Base-by-base conservation (phyloP, 2,797 vertebrate species). In the Cynopterus sphinx region DNA sequence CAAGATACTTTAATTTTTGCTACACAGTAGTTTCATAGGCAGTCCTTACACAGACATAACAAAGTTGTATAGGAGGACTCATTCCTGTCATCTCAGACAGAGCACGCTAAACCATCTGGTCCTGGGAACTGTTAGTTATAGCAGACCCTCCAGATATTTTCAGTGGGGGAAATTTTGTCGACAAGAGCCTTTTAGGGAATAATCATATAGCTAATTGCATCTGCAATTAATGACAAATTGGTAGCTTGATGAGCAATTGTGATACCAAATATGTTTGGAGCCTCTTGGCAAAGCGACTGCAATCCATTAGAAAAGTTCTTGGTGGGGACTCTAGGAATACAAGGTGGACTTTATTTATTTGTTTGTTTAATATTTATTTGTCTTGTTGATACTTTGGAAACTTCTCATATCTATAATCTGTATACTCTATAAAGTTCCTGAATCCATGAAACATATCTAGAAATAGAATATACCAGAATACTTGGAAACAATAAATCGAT, bases 1-100 rank as follows among this genome's bases (percentile, higher is more conserved):
- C 61, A 79, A 93, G 43, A 89, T 81, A 77, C 96, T 95, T 85
- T 87, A 51, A 65, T 65, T 95, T 94, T 94, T 5, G 4, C n/a
- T n/a, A 61, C 28, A 51, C 4, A 51, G 67, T 49, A 17, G 31
- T 93, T 94, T 91, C 51, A 87, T 24, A 61, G 49, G 39, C 41
- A 68, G 59, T 75, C n/a, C 53, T 92, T 70, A 73, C 55, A 74
- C 31, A 78, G 31, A 31, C 59, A 81, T 87, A 87, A 93, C 46
- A 33, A 74, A 91, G 74, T 65, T 39, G 31, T 11, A 6, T n/a
- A 73, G 57, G 61, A 92, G 87, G 77, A n/a, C 28, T 95, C 39
- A 61, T 73, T 89, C 10, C 51, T 84, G 28, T 71, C 6, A 9
- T 68, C 33, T 85, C 61, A 68, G 79, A 70, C 43, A 68, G 57